phyloP scores from a whole-genome alignment of 1,140 invertebrate species.

The Neocloeon triangulifer region DNA sequence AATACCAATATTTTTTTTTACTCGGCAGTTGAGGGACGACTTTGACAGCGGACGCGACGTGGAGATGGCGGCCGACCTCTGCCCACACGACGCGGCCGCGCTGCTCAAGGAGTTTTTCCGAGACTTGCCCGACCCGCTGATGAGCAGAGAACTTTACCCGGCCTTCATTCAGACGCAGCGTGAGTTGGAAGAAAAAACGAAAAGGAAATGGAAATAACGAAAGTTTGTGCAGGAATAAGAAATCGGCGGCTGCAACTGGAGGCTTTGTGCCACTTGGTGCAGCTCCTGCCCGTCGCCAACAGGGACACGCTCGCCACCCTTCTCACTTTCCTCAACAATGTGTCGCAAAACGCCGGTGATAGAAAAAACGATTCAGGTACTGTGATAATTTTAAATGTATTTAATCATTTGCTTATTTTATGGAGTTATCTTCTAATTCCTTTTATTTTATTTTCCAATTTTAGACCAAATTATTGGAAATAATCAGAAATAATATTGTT shows the following conservation, averaged over 20 bases:
- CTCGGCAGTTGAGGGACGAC: slow-evolving; percentile 56
- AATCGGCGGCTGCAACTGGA: slow-evolving; percentile 60
- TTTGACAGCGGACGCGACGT: slow-evolving; percentile 66
- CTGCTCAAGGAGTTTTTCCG: slow-evolving; percentile 82
- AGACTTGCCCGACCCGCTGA: slow-evolving; percentile 75
- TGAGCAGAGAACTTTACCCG: slow-evolving; percentile 69
- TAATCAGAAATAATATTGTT: too few species aligned
- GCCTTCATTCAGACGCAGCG: slow-evolving; percentile 80
- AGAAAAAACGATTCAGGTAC: slow-evolving; percentile 23
- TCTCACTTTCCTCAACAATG: slow-evolving; percentile 54
- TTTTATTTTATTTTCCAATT: too few species aligned
- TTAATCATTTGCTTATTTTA: too few species aligned
- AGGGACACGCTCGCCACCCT: slow-evolving; percentile 68
- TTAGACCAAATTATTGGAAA: too few species aligned
- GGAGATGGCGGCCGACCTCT: slow-evolving; percentile 50
- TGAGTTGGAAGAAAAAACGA: slow-evolving; percentile 21
- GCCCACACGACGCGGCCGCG: slow-evolving; percentile 81
- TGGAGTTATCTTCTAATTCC: too few species aligned
- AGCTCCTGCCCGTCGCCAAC: slow-evolving; percentile 63
- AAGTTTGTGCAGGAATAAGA: slow-evolving; percentile 36
- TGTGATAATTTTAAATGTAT: too few species aligned
- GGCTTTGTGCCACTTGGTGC: slow-evolving; percentile 58
- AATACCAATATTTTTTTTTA: slow-evolving; percentile 1
- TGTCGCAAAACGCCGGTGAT: slow-evolving; percentile 51
- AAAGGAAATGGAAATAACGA: not conserved